Percentiles rank a stretch among this genome's conserved stretches.
These are phyloP conservation scores for Fissipunctia ypsillon DNA, from an alignment of 2,888 invertebrate genomes.

Conservation along the genomic window DNA sequence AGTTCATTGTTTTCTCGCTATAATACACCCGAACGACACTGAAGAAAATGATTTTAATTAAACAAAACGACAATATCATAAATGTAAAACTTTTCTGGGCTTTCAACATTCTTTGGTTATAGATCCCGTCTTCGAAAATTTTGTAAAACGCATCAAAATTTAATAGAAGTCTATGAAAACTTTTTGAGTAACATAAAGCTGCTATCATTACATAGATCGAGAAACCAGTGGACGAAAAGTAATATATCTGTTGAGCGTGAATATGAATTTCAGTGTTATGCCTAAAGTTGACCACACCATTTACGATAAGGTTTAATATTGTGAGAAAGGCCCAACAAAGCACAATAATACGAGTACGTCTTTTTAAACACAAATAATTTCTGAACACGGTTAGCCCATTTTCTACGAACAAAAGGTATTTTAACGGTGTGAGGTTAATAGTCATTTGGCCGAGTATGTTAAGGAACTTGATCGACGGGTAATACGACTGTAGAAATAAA, in stretches of 20 bases:
- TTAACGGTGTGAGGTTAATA: slow-evolving; percentile 56
- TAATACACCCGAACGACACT: background rate
- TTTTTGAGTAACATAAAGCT: slow-evolving; percentile 41
- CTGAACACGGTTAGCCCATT: slow-evolving; percentile 62
- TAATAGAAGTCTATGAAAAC: slow-evolving; percentile 41
- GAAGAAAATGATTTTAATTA: slow-evolving; percentile 18
- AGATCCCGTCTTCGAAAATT: slow-evolving; percentile 43
- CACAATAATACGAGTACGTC: slow-evolving; percentile 35
- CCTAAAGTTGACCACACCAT: background rate
- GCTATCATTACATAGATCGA: slow-evolving; percentile 45
- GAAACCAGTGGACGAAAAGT: slow-evolving; percentile 37
- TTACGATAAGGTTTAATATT: background rate
- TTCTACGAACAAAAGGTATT: slow-evolving; percentile 60
- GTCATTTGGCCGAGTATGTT: background rate
- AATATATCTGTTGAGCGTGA: slow-evolving; percentile 36
- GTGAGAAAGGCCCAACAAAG: slow-evolving; percentile 22
- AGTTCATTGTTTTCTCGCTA: too few species aligned
- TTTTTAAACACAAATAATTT: slow-evolving; percentile 60
- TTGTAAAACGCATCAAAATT: slow-evolving; percentile 50
- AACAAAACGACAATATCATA: slow-evolving; percentile 6
- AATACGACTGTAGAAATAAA: background rate
- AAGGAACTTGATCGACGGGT: background rate
- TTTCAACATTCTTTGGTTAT: slow-evolving; percentile 37
- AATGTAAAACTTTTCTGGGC: slow-evolving; percentile 28
- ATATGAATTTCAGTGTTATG: background rate